Evolutionary conservation across 2,797 vertebrate genomes (phyloP).

Genomic region (Aselliscus stoliczkanus): DNA sequence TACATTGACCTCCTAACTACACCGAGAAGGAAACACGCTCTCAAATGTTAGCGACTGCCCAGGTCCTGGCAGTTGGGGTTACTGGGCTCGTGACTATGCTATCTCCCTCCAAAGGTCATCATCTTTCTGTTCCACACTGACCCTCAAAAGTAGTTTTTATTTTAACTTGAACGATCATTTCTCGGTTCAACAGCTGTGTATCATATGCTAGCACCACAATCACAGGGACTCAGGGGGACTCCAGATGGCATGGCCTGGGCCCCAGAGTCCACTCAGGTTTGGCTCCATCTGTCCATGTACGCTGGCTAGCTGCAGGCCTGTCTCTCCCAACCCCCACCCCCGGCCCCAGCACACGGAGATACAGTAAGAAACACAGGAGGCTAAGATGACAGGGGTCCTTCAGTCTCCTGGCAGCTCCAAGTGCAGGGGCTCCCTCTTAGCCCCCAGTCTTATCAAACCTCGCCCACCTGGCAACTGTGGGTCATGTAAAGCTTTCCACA

Average conservation of each 20-base stretch:
- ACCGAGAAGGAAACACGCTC: neutral
- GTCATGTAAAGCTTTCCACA: neutral
- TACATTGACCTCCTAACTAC: neutral
- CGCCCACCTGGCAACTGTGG: neutral
- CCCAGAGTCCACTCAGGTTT: neutral
- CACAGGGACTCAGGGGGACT: neutral
- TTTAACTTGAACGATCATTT: neutral
- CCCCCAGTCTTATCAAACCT: neutral
- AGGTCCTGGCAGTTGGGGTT: neutral
- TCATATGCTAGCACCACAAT: neutral
- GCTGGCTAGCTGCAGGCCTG: neutral
- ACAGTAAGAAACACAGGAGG: neutral
- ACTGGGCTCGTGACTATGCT: neutral
- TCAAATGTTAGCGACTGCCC: neutral
- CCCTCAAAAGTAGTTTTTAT: neutral
- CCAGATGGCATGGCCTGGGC: neutral
- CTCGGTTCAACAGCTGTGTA: neutral
- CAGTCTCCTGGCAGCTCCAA: neutral
- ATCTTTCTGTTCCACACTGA: neutral
- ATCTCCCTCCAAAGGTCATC: neutral
- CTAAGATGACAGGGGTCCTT: neutral
- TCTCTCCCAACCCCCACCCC: too few relatives aligned
- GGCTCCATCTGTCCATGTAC: neutral
- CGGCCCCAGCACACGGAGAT: neutral
- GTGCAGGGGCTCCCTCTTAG: neutral